Base-by-base conservation (phyloP, 2,113 vertebrate species). In the Variabilichromis moorii region DNA sequence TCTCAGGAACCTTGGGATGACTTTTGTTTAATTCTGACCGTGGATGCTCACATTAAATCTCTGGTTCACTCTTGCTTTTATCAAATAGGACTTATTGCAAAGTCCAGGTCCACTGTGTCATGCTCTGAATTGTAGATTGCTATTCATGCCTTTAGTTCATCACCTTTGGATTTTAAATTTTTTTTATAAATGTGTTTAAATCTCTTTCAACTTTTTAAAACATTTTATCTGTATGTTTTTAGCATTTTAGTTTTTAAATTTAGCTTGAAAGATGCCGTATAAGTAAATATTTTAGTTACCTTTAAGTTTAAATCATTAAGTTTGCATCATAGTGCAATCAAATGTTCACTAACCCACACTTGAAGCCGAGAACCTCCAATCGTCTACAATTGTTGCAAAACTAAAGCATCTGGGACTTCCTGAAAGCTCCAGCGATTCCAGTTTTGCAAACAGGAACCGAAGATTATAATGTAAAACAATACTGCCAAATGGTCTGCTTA, bases 391-490 rank as follows among this genome's bases (percentile, higher is more conserved):
- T 78, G 61, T 81, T 87, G 79, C 82, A 81, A 63, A 85, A 88
- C 81, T 11, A 8, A 86, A 40, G 63, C 17, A 31, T 83, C 8
- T 45, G 68, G 80, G 84, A 88, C 54, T 89, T 89, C 53, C 63
- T 90, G 21, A 85, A 83, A n/a, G 17, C 85, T 80, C 76, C 45
- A 66, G 71, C 33, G 85, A 82, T 76, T 89, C 55, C 8, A 3
- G 13, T 79, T 86, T 86, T 40, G 81, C 81, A 82, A 92, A 85
- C 85, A 90, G 83, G 80, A 91, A 89, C 84, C 12, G 14, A 21
- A 80, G 68, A 90, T 93, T 88, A 88, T 79, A 37, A 68, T 11
- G 9, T 51, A 47, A 50, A 88, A 80, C 50, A 51, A 26, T 16
- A 3, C 21, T 31, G 83, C 90, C 91, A 90, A 90, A 85, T 80